Evolutionary conservation across 2,797 vertebrate genomes (phyloP).

Genomic region (Myotis vivesi): DNA sequence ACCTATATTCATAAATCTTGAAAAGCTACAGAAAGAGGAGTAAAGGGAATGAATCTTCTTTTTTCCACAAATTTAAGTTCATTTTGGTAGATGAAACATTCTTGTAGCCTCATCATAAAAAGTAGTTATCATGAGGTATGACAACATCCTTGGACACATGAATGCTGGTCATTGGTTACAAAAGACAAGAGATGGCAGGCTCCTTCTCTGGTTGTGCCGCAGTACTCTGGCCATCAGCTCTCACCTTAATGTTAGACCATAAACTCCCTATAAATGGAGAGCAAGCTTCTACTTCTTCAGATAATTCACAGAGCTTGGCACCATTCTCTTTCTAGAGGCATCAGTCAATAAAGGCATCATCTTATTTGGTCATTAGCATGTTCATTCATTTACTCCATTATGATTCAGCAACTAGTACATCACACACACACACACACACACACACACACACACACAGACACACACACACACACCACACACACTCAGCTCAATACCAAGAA

Average conservation of each 20-base stretch:
- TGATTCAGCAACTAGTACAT: neutral
- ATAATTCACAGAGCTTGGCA: neutral
- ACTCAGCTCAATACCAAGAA: neutral
- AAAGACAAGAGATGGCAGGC: neutral
- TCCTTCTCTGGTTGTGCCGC: neutral
- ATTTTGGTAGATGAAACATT: constrained; percentile 25
- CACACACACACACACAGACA: neutral
- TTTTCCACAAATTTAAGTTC: neutral
- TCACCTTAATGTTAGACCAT: neutral
- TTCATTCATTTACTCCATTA: neutral
- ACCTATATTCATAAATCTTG: constrained; percentile 44
- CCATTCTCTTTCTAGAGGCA: neutral
- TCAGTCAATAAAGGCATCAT: neutral
- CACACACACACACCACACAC: neutral
- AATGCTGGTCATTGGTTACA: neutral
- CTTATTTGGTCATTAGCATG: neutral
- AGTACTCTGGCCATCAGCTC: neutral
- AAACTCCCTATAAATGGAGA: neutral
- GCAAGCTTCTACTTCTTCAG: neutral
- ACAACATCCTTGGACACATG: neutral
- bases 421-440: neutral
- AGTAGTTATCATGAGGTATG: neutral
- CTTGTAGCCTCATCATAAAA: neutral
- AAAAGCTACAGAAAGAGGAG: constrained; percentile 36
- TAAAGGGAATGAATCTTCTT: neutral